Conservation (phyloP, 2,797 vertebrate species). For the Rhadinocentrus ornatus region DNA sequence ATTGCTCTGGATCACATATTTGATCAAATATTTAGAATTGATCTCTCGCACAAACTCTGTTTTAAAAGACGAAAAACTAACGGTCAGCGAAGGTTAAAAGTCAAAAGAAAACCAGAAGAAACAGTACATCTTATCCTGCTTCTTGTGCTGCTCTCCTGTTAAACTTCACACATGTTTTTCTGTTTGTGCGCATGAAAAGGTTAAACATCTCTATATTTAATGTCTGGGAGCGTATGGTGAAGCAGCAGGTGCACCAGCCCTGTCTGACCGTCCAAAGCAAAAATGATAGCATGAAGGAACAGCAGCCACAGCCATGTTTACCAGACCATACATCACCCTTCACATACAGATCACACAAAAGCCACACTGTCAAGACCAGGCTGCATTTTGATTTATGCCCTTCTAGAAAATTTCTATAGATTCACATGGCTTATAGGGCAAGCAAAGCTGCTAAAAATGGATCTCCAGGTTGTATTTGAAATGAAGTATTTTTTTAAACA, state of each 20-base stretch:
- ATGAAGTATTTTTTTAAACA: background rate
- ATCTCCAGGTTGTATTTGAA: no score
- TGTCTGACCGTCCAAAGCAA: conserved; percentile 51
- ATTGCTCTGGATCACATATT: background rate
- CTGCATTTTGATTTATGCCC: background rate
- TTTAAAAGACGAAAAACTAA: background rate
- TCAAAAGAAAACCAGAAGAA: background rate
- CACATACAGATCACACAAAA: conserved; percentile 11
- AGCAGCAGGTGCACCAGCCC: conserved; percentile 18
- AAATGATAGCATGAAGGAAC: conserved; percentile 63
- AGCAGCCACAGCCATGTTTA: conserved; percentile 17
- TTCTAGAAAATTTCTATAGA: conserved; percentile 7
- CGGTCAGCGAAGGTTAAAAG: background rate
- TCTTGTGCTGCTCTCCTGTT: background rate
- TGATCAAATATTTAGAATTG: background rate
- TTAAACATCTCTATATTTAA: conserved; percentile 35
- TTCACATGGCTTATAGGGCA: background rate
- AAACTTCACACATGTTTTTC: background rate
- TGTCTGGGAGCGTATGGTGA: conserved; percentile 13
- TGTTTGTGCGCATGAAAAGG: background rate
- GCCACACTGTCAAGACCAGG: background rate
- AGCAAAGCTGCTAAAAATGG: background rate
- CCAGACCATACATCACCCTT: conserved; percentile 28
- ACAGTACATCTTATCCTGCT: background rate
- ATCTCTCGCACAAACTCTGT: background rate